Evolutionary conservation across 2,797 vertebrate species (phyloP).

Genomic region (Karalla daura): DNA sequence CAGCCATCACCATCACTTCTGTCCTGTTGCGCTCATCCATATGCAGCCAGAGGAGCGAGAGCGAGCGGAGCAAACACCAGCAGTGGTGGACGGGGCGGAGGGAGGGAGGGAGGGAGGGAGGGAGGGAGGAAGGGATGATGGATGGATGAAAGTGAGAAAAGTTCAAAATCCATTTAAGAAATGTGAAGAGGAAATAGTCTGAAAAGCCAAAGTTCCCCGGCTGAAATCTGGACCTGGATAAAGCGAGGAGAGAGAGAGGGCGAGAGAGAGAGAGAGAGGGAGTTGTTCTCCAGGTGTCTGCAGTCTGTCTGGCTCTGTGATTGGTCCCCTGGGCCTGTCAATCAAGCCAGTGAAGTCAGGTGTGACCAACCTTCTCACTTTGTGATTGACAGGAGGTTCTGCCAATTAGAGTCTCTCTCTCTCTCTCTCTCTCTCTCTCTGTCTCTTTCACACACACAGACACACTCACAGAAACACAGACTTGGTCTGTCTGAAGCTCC

Average conservation of each 20-base stretch:
- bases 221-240: neutral
- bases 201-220: constrained; percentile 28
- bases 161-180: constrained; percentile 30
- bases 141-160: constrained; percentile 21
- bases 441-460: constrained; percentile 5
- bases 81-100: neutral
- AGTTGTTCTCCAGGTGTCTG: constrained; percentile 57
- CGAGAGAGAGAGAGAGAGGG: constrained; percentile 15
- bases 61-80: neutral
- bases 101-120: neutral
- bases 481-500: constrained; percentile 6
- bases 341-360: constrained; percentile 66
- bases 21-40: constrained; percentile 16
- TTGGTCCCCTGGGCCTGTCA: constrained; percentile 75
- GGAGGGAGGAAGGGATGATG: neutral
- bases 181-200: constrained; percentile 32
- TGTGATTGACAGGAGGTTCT: constrained; percentile 71
- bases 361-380: constrained; percentile 65
- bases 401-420: constrained; percentile 67
- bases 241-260: too few relatives aligned
- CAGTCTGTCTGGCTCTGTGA: constrained; percentile 63
- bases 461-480: neutral
- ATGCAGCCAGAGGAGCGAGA: constrained; percentile 16
- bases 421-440: constrained; percentile 19
- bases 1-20: constrained; percentile 21